Evolutionary conservation across 1,140 invertebrate species (phyloP).

Genomic region (Rhagoletis zephyria): DNA sequence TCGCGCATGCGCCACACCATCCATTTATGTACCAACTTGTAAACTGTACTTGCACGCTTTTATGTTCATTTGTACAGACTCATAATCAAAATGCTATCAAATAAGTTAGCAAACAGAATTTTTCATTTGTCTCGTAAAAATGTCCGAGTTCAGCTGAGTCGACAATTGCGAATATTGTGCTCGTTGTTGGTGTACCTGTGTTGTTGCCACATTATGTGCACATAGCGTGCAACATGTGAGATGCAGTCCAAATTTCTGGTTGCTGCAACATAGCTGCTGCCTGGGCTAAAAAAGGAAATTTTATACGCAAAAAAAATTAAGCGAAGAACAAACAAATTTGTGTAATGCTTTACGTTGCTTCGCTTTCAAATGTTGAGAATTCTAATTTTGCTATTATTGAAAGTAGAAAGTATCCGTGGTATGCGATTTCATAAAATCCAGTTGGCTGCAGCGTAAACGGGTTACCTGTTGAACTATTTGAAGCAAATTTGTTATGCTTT

Average conservation of each 20-base stretch:
- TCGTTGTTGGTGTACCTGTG: neutral
- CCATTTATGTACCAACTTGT: neutral
- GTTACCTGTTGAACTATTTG: neutral
- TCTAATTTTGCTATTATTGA: constrained; percentile 21
- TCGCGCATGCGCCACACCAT: neutral
- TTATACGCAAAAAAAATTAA: neutral
- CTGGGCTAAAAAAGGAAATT: neutral
- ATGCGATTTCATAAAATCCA: neutral
- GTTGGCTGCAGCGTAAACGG: neutral
- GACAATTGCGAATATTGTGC: neutral
- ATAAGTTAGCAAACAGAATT: constrained; percentile 32
- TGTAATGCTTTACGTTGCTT: neutral
- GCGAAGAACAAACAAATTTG: neutral
- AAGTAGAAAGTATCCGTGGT: constrained; percentile 10
- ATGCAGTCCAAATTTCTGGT: neutral
- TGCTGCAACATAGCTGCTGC: neutral
- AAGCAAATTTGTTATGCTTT: neutral
- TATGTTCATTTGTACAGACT: neutral
- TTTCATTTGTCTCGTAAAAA: constrained; percentile 7
- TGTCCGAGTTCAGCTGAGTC: neutral
- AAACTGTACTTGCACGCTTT: no score
- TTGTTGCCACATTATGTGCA: no score
- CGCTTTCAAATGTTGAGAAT: constrained; percentile 2
- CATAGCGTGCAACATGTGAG: constrained; percentile 7
- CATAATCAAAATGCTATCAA: constrained; percentile 48